These are phyloP conservation scores for Eledone cirrhosa DNA, from an alignment of 2,888 invertebrate species.

Conservation along the genomic window DNA sequence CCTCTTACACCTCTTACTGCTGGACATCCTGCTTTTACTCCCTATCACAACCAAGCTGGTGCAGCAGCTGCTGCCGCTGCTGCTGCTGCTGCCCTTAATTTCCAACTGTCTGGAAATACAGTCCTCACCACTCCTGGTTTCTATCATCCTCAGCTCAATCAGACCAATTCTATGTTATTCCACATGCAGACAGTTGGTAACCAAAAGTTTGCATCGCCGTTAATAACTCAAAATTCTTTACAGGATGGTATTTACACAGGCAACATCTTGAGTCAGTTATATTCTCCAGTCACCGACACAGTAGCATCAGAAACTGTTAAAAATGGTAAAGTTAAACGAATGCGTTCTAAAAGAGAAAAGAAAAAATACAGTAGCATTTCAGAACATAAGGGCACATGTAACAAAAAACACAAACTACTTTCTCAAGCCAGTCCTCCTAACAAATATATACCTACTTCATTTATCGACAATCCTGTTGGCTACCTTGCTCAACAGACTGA, in stretches of 20 bases:
- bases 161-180: constrained; percentile 25
- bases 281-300: constrained; percentile 26
- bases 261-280: not conserved
- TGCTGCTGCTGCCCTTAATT: not conserved
- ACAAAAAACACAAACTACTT: constrained; percentile 49
- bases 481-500: constrained; percentile 91
- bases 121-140: constrained; percentile 10
- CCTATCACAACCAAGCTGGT: constrained; percentile 7
- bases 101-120: constrained; percentile 22
- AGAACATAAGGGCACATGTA: constrained; percentile 67
- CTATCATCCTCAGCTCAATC: constrained; percentile 14
- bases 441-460: constrained; percentile 70
- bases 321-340: constrained; percentile 38
- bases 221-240: not conserved
- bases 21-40: constrained; percentile 22
- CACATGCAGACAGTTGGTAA: constrained; percentile 25
- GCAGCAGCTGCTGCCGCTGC: not conserved
- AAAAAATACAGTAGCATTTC: constrained; percentile 67
- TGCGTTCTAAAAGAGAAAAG: constrained; percentile 45
- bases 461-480: constrained; percentile 90
- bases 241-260: constrained; percentile 5
- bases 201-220: constrained; percentile 24
- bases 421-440: constrained; percentile 37
- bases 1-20: constrained; percentile 29
- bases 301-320: constrained; percentile 26